phyloP scores from a whole-genome alignment of 2,113 vertebrate genomes.

The Hoplias malabaricus region DNA sequence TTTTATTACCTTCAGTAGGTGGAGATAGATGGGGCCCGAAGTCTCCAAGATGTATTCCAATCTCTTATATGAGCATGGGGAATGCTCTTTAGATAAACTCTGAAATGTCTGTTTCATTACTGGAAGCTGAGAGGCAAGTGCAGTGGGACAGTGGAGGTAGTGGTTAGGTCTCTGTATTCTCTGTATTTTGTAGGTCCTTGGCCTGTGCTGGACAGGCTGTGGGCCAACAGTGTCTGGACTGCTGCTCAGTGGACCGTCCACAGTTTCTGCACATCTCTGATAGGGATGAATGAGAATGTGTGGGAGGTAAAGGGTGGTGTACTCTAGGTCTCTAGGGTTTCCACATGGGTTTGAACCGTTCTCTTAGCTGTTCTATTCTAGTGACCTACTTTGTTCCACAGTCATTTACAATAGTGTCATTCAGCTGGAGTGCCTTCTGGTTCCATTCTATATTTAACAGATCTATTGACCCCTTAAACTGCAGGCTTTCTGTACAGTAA shows the following conservation, averaged over 20 bases:
- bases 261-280: not conserved
- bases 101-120: not conserved
- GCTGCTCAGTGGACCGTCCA: slow-evolving; percentile 3
- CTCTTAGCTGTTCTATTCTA: not conserved
- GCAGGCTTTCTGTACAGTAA: not conserved
- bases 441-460: not conserved
- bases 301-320: not conserved
- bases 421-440: slow-evolving; percentile 11
- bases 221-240: not conserved
- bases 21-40: not conserved
- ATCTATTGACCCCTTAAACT: not conserved
- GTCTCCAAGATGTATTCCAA: not conserved
- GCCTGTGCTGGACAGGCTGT: not conserved
- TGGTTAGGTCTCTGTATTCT: not conserved
- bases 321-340: not conserved
- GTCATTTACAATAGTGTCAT: not conserved
- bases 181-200: not conserved
- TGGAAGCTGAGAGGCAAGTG: not conserved
- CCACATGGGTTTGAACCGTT: not conserved
- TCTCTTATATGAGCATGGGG: not conserved
- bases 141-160: not conserved
- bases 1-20: not conserved
- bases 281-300: not conserved
- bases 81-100: not conserved
- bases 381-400: not conserved